Evolutionary conservation across 2,888 invertebrate genomes (phyloP), one percentile per base, ranked within the genome.

Genomic region (Leptopilina myrica): DNA sequence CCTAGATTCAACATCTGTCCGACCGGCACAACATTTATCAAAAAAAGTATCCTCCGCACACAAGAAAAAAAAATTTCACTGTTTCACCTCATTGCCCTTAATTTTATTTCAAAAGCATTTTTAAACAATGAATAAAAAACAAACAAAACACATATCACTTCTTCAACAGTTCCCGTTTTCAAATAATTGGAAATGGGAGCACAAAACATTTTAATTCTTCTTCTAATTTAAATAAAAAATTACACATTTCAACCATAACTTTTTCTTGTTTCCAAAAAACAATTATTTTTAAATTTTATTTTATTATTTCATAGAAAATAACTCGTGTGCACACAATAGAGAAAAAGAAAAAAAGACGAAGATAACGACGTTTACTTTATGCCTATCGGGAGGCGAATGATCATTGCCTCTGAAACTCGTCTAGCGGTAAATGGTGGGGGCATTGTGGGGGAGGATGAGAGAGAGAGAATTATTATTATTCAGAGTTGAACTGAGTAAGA

Each of bases 1-100:
- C 87, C 88, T 78, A 90, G 79, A 87, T 89, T 90, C 86, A 91
- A 89, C 91, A 91, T 91, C 86, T 87, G 88, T 83, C 81, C 76
- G 76, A 80, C 78, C 77, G 80, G 75, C 78, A 77, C 65, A 14
- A 43, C 3, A 26, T 33, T 76, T 43, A 5, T 49, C 20, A 8
- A 49, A 69, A 49, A 26, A 26, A 26, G 26, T 26, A 64, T 76
- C 33, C 56, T 33, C 14, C 33, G 8, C 11, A 26, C 26, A 26
- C 26, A 26, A 7, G 66, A 43, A 43, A 49, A 49, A 49, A 49
- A 49, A 9, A 8, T 8, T 43, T 8, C 11, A 53, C 26, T 14
- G 4, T n/a, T 5, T 73, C 33, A 73, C 33, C 73, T 73, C 73
- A 73, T 73, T n/a, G 33, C 56, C 2, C 53, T 73, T n/a, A 9